A percentile compares a stretch with the other conserved stretches of the same genome.
Conservation (phyloP, 2,113 vertebrate genomes). For the Gobius niger region DNA sequence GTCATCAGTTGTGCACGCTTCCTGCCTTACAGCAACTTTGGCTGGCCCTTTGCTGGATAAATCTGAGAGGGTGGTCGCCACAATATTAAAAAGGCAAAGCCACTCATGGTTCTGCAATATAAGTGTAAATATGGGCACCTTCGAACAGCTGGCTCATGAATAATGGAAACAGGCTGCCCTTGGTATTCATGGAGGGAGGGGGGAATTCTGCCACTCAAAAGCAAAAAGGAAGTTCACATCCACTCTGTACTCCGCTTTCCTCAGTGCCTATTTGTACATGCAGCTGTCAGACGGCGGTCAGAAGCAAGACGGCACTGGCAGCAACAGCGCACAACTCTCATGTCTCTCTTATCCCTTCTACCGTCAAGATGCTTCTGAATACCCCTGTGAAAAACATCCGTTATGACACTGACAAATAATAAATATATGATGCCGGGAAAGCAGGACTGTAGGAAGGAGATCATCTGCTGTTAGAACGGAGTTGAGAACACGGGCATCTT, state of each 20-base stretch:
- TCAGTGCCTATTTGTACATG: conserved; percentile 45
- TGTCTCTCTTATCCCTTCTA: conserved; percentile 38
- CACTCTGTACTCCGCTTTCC: conserved; percentile 51
- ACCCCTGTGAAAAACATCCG: conserved; percentile 20
- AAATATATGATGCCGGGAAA: conserved; percentile 19
- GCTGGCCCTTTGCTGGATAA: conserved; percentile 57
- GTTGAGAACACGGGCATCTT: conserved; percentile 21
- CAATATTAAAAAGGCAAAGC: conserved; percentile 71
- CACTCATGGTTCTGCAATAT: conserved; percentile 73
- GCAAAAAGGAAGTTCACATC: conserved; percentile 58
- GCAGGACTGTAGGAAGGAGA: conserved; percentile 29
- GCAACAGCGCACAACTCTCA: conserved; percentile 29
- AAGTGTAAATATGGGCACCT: conserved; percentile 76
- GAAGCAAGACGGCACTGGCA: conserved; percentile 27
- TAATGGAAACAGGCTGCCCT: conserved; percentile 71
- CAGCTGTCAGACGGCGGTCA: conserved; percentile 39
- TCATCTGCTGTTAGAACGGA: conserved; percentile 14
- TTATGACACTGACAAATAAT: conserved; percentile 34
- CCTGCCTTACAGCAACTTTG: conserved; percentile 58
- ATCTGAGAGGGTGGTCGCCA: conserved; percentile 49
- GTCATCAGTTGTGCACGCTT: conserved; percentile 50
- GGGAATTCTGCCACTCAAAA: conserved; percentile 70
- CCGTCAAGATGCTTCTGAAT: conserved; percentile 30
- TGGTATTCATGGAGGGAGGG: conserved; percentile 72
- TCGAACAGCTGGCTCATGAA: conserved; percentile 76